phyloP scores from a whole-genome alignment of 2,797 vertebrate species.

The Microhierax caerulescens region DNA sequence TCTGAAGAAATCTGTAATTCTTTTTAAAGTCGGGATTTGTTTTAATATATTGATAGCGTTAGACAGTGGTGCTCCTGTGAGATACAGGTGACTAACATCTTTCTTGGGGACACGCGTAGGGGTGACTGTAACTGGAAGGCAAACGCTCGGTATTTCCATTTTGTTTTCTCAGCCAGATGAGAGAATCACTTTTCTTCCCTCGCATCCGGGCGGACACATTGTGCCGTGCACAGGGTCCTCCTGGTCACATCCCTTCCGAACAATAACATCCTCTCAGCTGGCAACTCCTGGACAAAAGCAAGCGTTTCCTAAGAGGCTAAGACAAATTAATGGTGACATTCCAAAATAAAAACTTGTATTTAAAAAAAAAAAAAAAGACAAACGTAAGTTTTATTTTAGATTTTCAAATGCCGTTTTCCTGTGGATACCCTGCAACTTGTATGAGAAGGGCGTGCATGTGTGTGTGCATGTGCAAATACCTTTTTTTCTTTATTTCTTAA shows the following conservation, averaged over 20 bases:
- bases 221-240: background rate
- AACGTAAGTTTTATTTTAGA: background rate
- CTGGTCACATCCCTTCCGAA: conserved; percentile 56
- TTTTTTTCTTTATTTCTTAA: background rate
- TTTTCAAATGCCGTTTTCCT: background rate
- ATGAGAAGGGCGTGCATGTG: fast-evolving
- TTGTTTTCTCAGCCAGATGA: conserved; percentile 18
- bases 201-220: conserved; percentile 41
- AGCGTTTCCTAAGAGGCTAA: background rate
- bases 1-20: background rate
- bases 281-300: conserved; percentile 28
- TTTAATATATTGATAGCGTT: background rate
- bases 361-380: background rate
- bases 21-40: background rate
- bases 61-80: background rate
- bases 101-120: background rate
- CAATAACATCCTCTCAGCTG: conserved; percentile 72
- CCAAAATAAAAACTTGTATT: background rate
- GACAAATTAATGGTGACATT: background rate
- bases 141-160: background rate
- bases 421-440: background rate
- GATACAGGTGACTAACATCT: background rate
- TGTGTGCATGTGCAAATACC: fast-evolving
- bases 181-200: conserved; percentile 55
- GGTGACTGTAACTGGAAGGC: background rate